Conservation (phyloP, 2,888 invertebrate genomes). For the Meiosimyza platycephala region DNA sequence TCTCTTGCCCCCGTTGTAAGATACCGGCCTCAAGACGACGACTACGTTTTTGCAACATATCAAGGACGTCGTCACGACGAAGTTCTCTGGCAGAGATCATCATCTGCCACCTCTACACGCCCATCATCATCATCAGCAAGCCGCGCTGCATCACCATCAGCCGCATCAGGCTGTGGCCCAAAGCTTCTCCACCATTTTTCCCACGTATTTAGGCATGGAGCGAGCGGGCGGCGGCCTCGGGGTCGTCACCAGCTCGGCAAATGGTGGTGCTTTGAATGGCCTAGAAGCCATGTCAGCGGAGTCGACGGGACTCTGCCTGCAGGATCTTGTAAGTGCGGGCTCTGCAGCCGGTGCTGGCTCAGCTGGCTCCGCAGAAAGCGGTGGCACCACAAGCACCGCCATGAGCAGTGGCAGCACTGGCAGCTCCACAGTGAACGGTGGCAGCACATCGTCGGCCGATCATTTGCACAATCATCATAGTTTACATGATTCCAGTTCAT, state of each 20-base stretch:
- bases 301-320: slow-evolving; percentile 74
- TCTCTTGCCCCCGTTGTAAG: slow-evolving; percentile 53
- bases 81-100: slow-evolving; percentile 64
- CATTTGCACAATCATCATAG: slow-evolving; percentile 68
- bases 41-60: slow-evolving; percentile 66
- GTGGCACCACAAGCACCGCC: slow-evolving; percentile 60
- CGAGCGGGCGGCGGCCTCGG: slow-evolving; percentile 59
- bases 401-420: slow-evolving; percentile 61
- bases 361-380: slow-evolving; percentile 61
- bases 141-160: slow-evolving; percentile 57
- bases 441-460: slow-evolving; percentile 56
- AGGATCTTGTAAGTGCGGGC: slow-evolving; percentile 74
- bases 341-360: slow-evolving; percentile 66
- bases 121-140: slow-evolving; percentile 59
- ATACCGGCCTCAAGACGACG: slow-evolving; percentile 67
- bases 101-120: slow-evolving; percentile 63
- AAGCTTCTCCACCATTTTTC: slow-evolving; percentile 66
- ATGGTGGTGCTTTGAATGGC: slow-evolving; percentile 59
- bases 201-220: slow-evolving; percentile 65
- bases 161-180: slow-evolving; percentile 63
- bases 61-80: slow-evolving; percentile 67
- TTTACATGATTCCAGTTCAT: slow-evolving; percentile 70
- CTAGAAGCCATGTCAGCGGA: slow-evolving; percentile 72
- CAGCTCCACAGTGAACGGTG: slow-evolving; percentile 62
- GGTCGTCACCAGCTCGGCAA: slow-evolving; percentile 53